A percentile compares a stretch with the other conserved stretches of the same genome.
Evolutionary conservation across 2,113 vertebrate genomes (phyloP).

Genomic region (Plecotus auritus): DNA sequence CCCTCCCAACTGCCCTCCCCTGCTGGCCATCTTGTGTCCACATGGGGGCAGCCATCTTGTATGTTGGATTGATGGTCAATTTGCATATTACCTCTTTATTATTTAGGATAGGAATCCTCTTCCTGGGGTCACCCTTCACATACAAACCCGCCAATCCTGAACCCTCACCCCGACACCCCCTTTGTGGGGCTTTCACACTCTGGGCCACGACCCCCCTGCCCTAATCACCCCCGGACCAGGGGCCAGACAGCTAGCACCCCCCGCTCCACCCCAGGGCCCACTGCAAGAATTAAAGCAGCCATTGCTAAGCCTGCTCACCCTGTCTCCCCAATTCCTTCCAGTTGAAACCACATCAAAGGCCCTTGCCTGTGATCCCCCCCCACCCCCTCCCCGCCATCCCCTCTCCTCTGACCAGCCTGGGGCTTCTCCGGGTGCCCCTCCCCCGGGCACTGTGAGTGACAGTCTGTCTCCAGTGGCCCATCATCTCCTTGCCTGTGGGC

Average conservation of each 20-base stretch:
- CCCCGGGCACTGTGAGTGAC: neutral
- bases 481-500: neutral
- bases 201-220: neutral
- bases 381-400: accelerated
- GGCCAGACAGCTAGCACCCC: neutral
- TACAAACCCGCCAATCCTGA: neutral
- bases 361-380: neutral
- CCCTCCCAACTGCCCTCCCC: no score
- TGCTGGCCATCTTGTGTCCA: no score
- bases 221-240: no score
- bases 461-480: neutral
- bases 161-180: no score
- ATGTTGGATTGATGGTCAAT: no score
- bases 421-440: neutral
- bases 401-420: neutral
- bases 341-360: neutral
- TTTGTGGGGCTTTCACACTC: no score
- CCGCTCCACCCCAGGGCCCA: neutral
- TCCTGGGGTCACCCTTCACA: neutral
- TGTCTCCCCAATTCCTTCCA: neutral
- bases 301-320: neutral
- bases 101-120: no score
- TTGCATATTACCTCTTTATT: no score
- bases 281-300: neutral
- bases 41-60: no score